Evolutionary conservation across 1,140 invertebrate genomes (phyloP), one percentile per base, ranked within the genome.

Genomic region (Elymnias hypermnestra): DNA sequence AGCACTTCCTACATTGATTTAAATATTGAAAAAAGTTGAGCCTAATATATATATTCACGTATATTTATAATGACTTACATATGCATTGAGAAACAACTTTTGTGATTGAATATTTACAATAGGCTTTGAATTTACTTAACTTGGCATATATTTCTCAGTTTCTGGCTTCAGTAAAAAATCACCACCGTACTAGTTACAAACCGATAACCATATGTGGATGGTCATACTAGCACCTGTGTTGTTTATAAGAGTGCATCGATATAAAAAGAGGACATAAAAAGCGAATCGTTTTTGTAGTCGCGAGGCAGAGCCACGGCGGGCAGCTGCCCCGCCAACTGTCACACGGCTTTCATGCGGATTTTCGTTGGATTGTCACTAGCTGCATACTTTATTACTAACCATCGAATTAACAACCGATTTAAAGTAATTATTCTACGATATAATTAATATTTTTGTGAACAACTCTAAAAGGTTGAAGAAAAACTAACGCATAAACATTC

Each of bases 151-250:
- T n/a, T n/a, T n/a, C 18, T 40, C 9, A 33, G 35, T 40, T 48
- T 47, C 36, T 22, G 42, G 31, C 43, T 55, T 31, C 60, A 41
- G 60, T 67, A 70, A 73, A 77, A 73, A 72, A 74, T 65, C 53
- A 57, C 63, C 57, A 65, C 54, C 51, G 57, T 55, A 51, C 41
- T 48, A 52, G 54, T 54, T 59, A 69, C 53, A 67, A 64, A 58
- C 43, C 63, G 64, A 79, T 78, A 79, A 76, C 76, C 81, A 84
- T 82, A 83, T 83, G 77, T 72, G 72, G 71, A 74, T 62, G 60
- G 65, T 71, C 69, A 74, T 74, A 68, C 68, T 57, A 77, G 76
- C 81, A 83, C 81, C 81, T 84, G 81, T 84, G 81, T 84, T 83
- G 74, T 81, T 82, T 84, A 81, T 82, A 83, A 74, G 81, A 83